Evolutionary conservation across 2,888 invertebrate species (phyloP), one percentile per base, ranked within the genome.

Genomic region (Chouioia cunea): DNA sequence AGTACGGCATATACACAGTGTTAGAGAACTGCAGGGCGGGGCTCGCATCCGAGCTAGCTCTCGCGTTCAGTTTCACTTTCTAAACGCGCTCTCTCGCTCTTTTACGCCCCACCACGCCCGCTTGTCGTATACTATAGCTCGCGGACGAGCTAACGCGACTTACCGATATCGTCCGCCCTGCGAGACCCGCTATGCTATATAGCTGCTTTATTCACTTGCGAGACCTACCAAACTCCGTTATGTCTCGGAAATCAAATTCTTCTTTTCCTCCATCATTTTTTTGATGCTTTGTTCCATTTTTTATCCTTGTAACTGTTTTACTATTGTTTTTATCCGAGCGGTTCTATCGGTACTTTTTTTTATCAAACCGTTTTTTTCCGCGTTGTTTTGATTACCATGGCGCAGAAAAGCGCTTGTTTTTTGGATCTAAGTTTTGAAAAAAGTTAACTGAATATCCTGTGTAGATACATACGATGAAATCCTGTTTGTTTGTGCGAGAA

Each of bases 31-130:
- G 79, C 80, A 36, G 36, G 36, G 36, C 36, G 36, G 36, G 36
- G 36, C 36, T 36, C 36, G 81, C 81, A 83, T 82, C 82, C 81
- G 81, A 83, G 79, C 80, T 79, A n/a, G 79, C 78, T 80, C 83
- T 83, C 83, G 36, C 36, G 36, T 84, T 84, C 84, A 83, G 85
- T 85, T 85, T 85, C 85, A 85, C 85, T 85, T 85, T 84, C 85
- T 84, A 84, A 84, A 82, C 79, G 80, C 75, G 54, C 77, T 77
- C 76, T 76, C 78, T 74, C 63, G 27, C 72, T 46, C 63, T 53
- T n/a, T 36, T 10, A 12, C 36, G 36, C 10, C 36, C 36, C 36
- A 36, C 36, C 36, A 36, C 36, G 47, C 71, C 57, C 65, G 63
- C 62, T 47, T 62, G 50, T 73, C 12, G 12, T 27, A 27, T 36